Evolutionary conservation across 1,140 invertebrate species (phyloP), one percentile per base, ranked within the genome.

Genomic region (Heliconius hewitsoni): DNA sequence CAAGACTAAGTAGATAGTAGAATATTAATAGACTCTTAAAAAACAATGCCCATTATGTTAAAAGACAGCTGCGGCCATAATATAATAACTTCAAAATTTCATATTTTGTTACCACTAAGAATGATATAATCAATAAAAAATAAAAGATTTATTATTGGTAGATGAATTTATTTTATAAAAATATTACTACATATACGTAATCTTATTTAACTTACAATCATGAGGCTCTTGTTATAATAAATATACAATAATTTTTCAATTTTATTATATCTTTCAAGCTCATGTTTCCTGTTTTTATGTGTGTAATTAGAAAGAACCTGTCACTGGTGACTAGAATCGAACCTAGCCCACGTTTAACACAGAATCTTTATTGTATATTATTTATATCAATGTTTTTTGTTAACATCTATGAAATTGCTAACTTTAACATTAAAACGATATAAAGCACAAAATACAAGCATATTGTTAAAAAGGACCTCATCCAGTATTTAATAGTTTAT

Each of bases 271-370:
- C 4, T 27, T 66, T 66, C 27, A 30, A 66, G 60, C 60, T 66
- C 60, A 16, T 66, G 60, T 66, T 66, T 66, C 27, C 27, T 66
- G 23, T 30, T 66, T 16, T 66, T 66, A 27, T 42, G 37, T 76
- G 72, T 82, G 71, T 11, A 1, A 30, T 1, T 66, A 66, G 30
- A 66, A 66, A 72, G 81, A 83, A 82, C 83, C 84, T 88, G 85
- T 86, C 86, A 89, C 83, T 88, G 87, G 84, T 88, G 90, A 91
- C 90, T 91, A 93, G 89, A 89, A 81, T 85, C 73, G 78, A 89
- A 89, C 86, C 89, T 87, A 93, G 89, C 84, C 87, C 73, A 80
- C 73, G 73, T 76, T 82, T 72, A n/a, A 39, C 8, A 72, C 18
- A 72, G 37, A 72, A 9, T 72, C 37, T 72, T 42, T 39, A 42